phyloP scores from a whole-genome alignment of 2,113 vertebrate genomes.

The Arizona elegans region DNA sequence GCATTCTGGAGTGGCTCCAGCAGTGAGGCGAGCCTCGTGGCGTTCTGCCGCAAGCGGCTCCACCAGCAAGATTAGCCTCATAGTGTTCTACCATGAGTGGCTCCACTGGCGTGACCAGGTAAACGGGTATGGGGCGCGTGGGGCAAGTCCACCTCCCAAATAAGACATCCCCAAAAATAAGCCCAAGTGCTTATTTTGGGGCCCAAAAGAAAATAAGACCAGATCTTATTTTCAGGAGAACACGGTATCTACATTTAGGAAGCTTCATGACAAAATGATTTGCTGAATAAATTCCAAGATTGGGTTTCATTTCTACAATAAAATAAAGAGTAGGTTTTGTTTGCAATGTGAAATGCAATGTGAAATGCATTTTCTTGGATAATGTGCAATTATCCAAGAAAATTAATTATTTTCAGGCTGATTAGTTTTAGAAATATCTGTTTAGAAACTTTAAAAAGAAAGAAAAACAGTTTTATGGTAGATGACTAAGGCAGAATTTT shows the following conservation, averaged over 20 bases:
- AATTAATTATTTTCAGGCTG: neutral
- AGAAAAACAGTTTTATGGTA: neutral
- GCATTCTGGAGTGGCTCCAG: no score
- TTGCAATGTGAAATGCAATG: neutral
- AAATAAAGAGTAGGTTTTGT: neutral
- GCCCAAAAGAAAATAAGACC: no score
- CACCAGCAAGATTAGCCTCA: no score
- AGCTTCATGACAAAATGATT: neutral
- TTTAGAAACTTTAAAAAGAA: neutral
- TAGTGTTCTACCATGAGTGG: no score
- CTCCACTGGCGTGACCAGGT: no score
- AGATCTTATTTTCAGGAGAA: no score
- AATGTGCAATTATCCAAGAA: neutral
- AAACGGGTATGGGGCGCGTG: fast-evolving
- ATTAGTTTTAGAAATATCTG: neutral
- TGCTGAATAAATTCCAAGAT: neutral
- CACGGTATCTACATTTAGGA: neutral
- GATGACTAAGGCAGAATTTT: neutral
- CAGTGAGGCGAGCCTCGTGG: no score
- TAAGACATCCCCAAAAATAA: no score
- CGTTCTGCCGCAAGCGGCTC: no score
- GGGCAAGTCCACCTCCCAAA: no score
- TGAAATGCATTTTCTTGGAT: neutral
- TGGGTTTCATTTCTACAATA: neutral
- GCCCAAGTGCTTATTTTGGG: no score